Evolutionary conservation across 1,140 invertebrate species (phyloP), one percentile per base, ranked within the genome.

Genomic region (Holotrichia oblita): DNA sequence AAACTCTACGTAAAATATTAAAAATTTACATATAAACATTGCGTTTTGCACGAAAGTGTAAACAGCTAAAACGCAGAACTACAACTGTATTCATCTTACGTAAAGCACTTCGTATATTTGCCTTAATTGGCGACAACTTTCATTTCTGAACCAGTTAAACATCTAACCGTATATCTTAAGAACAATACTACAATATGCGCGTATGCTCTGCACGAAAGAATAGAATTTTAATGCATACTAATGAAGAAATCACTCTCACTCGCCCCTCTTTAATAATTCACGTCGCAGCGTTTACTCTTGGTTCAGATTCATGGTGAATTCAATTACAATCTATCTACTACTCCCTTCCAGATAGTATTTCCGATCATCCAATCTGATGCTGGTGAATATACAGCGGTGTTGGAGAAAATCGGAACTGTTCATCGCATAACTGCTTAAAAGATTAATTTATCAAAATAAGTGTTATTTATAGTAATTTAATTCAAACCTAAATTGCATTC

Each of bases 261-360:
- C 27, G 61, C 6, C 61, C 61, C 27, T 34, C 61, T 69, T 69
- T 69, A 69, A 69, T 69, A 22, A 69, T 69, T 69, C 61, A 69
- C 10, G 61, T 34, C 20, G 61, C 61, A 69, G 10, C 20, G 61
- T 22, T 55, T 55, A 17, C 17, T 17, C n/a, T 55, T 55, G 14
- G 17, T 17, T 55, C 48, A n/a, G 48, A 55, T 55, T 55, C 48
- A 17, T 55, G 48, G 17, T 55, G 48, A 6, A n/a, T 55, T 55
- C 48, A 55, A 55, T 55, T 55, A 55, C 14, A 55, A 55, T n/a
- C 48, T 17, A 55, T 55, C 48, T 44, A 34, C 27, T 55, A 17
- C 14, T 55, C 48, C 48, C 48, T 55, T n/a, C 48, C 17, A 55
- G 2, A 17, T 17, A n/a, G 48, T 55, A 55, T 55, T 55, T 55